phyloP scores from a whole-genome alignment of 2,888 invertebrate genomes.

The Patella depressa region DNA sequence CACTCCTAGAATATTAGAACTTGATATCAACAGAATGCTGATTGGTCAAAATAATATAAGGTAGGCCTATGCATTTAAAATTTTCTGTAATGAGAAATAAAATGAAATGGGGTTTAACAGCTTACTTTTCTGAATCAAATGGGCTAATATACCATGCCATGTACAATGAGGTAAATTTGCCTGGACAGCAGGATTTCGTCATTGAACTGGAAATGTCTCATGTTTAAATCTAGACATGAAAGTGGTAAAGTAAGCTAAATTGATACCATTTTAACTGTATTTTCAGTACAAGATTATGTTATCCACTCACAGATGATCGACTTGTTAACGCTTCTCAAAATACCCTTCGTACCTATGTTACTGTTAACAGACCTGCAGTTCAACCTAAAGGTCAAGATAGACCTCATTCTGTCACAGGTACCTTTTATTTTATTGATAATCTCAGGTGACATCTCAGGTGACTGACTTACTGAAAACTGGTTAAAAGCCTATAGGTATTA shows the following conservation, averaged over 20 bases:
- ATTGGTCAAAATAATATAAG: slow-evolving; percentile 70
- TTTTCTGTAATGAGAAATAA: neutral
- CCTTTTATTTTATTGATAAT: neutral
- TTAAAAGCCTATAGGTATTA: too few species aligned
- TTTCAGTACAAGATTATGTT: slow-evolving; percentile 50
- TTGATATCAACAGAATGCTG: slow-evolving; percentile 70
- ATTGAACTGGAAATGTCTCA: too few species aligned
- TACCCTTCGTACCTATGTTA: slow-evolving; percentile 63
- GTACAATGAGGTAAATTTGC: too few species aligned
- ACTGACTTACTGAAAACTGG: too few species aligned
- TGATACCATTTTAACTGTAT: too few species aligned
- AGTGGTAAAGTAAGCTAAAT: too few species aligned
- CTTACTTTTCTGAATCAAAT: too few species aligned
- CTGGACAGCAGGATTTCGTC: too few species aligned
- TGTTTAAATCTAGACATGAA: too few species aligned
- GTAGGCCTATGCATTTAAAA: slow-evolving; percentile 44
- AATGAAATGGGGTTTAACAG: neutral
- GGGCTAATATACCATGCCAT: too few species aligned
- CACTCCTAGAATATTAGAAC: slow-evolving; percentile 68
- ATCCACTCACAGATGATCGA: slow-evolving; percentile 56
- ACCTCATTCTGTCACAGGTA: slow-evolving; percentile 41
- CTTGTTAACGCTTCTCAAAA: slow-evolving; percentile 62
- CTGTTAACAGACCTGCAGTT: slow-evolving; percentile 62
- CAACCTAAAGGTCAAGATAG: slow-evolving; percentile 38
- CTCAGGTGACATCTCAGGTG: neutral